Conservation (phyloP, 2,888 invertebrate genomes). For the Trichogramma dendrolimi region DNA sequence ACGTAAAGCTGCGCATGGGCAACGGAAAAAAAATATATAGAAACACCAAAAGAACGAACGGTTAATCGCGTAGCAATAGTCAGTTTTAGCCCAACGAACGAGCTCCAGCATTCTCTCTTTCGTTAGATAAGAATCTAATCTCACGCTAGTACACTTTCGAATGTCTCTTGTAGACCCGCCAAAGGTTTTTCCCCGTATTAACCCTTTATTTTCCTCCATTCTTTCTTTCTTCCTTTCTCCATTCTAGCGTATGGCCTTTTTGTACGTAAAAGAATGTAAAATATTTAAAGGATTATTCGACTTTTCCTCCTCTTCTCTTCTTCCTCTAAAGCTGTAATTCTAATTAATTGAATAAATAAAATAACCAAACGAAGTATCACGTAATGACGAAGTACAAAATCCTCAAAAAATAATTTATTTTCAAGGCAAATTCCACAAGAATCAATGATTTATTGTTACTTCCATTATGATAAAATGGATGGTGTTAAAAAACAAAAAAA, state of each 20-base stretch:
- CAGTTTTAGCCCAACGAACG: slow-evolving; percentile 9
- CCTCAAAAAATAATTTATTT: no score
- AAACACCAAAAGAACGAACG: neutral
- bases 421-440: no score
- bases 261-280: neutral
- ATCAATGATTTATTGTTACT: no score
- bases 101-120: neutral
- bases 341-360: no score
- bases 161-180: neutral
- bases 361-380: no score
- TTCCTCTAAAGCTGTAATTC: no score
- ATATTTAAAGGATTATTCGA: slow-evolving; percentile 17
- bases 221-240: slow-evolving; percentile 7
- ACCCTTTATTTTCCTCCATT: slow-evolving; percentile 13
- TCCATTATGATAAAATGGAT: no score
- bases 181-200: slow-evolving; percentile 4
- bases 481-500: no score
- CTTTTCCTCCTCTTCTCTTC: no score
- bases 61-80: slow-evolving; percentile 13
- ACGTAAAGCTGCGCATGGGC: no score
- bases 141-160: slow-evolving; percentile 11
- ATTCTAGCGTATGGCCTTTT: neutral
- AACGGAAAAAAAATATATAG: no score
- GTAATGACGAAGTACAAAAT: no score
- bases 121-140: slow-evolving; percentile 23